Conservation (phyloP, 2,797 vertebrate species). For the Rhynchotus rufescens region DNA sequence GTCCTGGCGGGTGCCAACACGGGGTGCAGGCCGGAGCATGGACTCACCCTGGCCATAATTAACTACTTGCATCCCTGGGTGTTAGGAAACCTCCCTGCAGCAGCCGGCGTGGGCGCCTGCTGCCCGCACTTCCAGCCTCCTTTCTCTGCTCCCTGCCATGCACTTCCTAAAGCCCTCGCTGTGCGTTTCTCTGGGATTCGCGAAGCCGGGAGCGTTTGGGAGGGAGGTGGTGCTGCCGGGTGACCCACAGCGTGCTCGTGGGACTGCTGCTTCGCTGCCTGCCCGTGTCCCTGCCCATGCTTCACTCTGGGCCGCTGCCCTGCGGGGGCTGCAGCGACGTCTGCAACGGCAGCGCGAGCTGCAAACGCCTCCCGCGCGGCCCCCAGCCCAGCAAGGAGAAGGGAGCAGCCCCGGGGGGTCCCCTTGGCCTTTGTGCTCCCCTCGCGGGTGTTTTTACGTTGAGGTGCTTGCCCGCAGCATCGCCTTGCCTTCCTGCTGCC, state of each 20-base stretch:
- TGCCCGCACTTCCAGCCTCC: constrained; percentile 12
- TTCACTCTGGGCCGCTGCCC: not conserved
- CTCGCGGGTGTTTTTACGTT: not conserved
- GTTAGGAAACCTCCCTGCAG: not conserved
- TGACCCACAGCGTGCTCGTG: not conserved
- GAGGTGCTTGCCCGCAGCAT: accelerated
- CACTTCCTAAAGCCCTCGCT: not conserved
- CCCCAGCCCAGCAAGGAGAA: accelerated
- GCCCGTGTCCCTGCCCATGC: not conserved
- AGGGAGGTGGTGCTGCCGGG: too few species aligned
- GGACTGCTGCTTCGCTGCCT: not conserved
- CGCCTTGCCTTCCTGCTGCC: not conserved
- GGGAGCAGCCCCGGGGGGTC: not conserved
- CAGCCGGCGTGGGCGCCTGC: not conserved
- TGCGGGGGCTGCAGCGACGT: accelerated
- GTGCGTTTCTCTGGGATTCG: not conserved
- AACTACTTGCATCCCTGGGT: constrained; percentile 38
- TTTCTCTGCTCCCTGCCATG: constrained; percentile 2
- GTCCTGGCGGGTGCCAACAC: constrained; percentile 58
- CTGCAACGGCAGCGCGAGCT: not conserved
- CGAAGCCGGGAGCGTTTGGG: not conserved
- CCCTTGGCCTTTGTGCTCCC: not conserved
- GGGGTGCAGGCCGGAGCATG: constrained; percentile 29
- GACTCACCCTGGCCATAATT: constrained; percentile 48
- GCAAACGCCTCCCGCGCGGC: not conserved